Evolutionary conservation across 2,888 invertebrate species (phyloP).

Genomic region (Nomada flava): DNA sequence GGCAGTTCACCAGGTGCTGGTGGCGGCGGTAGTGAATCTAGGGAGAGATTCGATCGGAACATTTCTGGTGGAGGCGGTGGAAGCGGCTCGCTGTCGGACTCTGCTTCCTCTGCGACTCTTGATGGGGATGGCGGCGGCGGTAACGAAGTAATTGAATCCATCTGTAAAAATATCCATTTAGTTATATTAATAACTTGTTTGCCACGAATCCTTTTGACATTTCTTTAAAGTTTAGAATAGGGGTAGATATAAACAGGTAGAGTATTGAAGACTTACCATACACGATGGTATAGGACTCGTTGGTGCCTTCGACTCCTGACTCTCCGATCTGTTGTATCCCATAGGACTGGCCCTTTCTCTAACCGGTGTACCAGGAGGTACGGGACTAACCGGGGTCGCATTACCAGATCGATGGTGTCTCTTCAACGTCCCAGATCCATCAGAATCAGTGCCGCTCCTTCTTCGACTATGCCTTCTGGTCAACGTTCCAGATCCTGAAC

Average conservation of each 20-base stretch:
- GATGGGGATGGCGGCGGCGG: constrained; percentile 84
- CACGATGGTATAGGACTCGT: constrained; percentile 81
- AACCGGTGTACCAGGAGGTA: constrained; percentile 84
- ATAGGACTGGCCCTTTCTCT: constrained; percentile 85
- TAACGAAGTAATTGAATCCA: constrained; percentile 86
- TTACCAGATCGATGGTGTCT: constrained; percentile 85
- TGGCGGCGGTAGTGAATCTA: constrained; percentile 93
- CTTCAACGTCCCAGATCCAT: constrained; percentile 83
- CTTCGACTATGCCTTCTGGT: constrained; percentile 87
- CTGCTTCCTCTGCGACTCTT: constrained; percentile 85
- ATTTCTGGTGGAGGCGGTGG: constrained; percentile 91
- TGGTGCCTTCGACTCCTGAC: constrained; percentile 80
- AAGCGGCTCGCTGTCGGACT: constrained; percentile 86
- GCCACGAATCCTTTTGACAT: too few relatives aligned
- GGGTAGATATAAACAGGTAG: too few relatives aligned
- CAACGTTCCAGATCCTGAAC: constrained; percentile 84
- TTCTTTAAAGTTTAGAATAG: too few relatives aligned
- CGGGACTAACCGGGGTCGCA: constrained; percentile 84
- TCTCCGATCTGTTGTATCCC: constrained; percentile 79
- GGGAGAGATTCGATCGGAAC: constrained; percentile 91
- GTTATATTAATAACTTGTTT: neutral
- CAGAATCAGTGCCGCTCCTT: constrained; percentile 85
- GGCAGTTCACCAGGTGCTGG: constrained; percentile 87
- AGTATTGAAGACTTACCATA: constrained; percentile 73
- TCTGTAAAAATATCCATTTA: constrained; percentile 76